Conservation (phyloP, 2,113 vertebrate species). For the Bos javanicus region DNA sequence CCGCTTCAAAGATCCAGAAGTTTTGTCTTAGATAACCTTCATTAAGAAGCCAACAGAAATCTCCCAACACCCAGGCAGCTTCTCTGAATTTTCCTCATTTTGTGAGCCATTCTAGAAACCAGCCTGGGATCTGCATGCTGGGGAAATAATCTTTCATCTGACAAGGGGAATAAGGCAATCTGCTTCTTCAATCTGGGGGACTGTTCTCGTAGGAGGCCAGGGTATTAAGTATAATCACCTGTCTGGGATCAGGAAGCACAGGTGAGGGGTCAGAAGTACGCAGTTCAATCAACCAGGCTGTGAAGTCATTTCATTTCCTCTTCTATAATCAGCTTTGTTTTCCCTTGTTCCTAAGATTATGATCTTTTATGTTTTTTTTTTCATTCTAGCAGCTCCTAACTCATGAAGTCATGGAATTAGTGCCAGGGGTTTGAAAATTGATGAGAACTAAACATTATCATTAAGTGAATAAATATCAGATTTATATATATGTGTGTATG, state of each 20-base stretch:
- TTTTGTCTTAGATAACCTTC: constrained; percentile 6
- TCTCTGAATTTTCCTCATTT: not conserved
- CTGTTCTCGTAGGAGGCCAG: not conserved
- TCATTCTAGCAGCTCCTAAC: not conserved
- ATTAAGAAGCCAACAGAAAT: not conserved
- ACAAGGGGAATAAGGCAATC: not conserved
- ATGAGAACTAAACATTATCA: not conserved
- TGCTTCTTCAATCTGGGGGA: not conserved
- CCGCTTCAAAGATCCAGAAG: constrained; percentile 49
- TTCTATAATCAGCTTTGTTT: not conserved
- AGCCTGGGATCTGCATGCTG: not conserved
- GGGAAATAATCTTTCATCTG: not conserved
- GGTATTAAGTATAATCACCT: not conserved
- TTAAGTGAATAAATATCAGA: not conserved
- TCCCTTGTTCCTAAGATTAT: not conserved
- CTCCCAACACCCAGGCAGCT: not conserved
- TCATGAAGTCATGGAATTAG: not conserved
- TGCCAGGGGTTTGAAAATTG: not conserved
- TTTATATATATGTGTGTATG: not conserved
- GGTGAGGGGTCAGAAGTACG: not conserved
- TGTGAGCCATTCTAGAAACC: not conserved
- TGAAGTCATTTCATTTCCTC: not conserved
- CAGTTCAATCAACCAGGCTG: not conserved
- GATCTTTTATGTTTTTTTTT: not conserved
- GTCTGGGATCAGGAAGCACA: not conserved